phyloP scores from a whole-genome alignment of 2,797 vertebrate genomes.

The Xyrichtys novacula region DNA sequence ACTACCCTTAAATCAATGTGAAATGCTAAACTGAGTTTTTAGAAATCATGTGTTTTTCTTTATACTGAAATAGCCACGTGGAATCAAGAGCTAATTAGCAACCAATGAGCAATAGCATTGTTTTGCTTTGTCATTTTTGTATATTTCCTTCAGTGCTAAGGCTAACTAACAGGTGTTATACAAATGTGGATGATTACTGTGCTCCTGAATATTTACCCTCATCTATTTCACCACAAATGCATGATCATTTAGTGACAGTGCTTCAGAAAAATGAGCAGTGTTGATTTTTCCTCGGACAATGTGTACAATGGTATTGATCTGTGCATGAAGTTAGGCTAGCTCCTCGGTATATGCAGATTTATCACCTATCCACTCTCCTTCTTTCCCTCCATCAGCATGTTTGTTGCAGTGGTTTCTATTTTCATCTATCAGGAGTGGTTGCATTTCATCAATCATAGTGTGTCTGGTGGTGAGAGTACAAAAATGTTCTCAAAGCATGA shows the following conservation, averaged over 20 bases:
- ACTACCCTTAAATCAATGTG: background rate
- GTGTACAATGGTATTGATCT: slow-evolving; percentile 56
- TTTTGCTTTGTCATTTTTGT: slow-evolving; percentile 20
- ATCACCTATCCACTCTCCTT: slow-evolving; percentile 9
- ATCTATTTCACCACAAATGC: slow-evolving; percentile 55
- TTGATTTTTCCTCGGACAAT: slow-evolving; percentile 51
- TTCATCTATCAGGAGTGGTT: slow-evolving; percentile 40
- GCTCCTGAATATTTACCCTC: slow-evolving; percentile 29
- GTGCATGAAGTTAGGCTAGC: slow-evolving; percentile 71
- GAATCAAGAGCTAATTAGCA: slow-evolving; percentile 21
- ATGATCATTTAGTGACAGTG: slow-evolving; percentile 65
- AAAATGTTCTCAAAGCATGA: slow-evolving; percentile 76
- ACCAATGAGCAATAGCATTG: slow-evolving; percentile 19
- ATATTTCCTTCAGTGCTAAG: slow-evolving; percentile 20
- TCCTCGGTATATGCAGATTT: slow-evolving; percentile 50
- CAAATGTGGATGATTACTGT: slow-evolving; percentile 9
- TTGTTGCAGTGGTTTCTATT: slow-evolving; percentile 65
- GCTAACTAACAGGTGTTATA: slow-evolving; percentile 9
- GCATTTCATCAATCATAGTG: slow-evolving; percentile 54
- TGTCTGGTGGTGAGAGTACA: slow-evolving; percentile 58
- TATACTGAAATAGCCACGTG: slow-evolving; percentile 1
- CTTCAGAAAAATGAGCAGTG: slow-evolving; percentile 42
- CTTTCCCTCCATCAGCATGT: slow-evolving; percentile 62
- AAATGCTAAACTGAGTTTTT: background rate
- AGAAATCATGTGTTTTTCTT: slow-evolving; percentile 1